phyloP scores from a whole-genome alignment of 2,888 invertebrate genomes.

The Hemaris fuciformis region DNA sequence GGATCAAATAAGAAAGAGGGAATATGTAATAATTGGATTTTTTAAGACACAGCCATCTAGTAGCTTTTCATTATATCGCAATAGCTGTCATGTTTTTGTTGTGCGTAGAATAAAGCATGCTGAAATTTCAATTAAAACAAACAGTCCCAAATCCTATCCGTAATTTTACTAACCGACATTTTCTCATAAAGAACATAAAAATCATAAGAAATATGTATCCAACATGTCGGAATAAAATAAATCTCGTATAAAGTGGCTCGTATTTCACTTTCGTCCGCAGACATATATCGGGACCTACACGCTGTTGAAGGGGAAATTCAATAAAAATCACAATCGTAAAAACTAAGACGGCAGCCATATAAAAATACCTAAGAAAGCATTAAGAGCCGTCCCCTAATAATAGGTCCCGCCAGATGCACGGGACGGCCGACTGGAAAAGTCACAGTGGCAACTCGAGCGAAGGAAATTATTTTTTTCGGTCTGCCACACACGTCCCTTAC shows the following conservation, averaged over 20 bases:
- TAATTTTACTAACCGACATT: constrained; percentile 22
- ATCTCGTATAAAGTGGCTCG: constrained; percentile 68
- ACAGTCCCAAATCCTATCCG: background rate
- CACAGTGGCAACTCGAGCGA: constrained; percentile 77
- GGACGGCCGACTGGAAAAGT: constrained; percentile 79
- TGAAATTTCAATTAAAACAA: no score
- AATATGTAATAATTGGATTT: no score
- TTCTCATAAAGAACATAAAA: constrained; percentile 49
- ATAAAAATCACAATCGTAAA: constrained; percentile 81
- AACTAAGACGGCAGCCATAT: constrained; percentile 75
- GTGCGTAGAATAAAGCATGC: no score
- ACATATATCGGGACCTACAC: constrained; percentile 53
- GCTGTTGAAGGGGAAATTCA: constrained; percentile 63
- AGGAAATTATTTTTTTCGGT: constrained; percentile 80
- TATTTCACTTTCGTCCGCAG: constrained; percentile 74
- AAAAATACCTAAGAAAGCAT: constrained; percentile 79
- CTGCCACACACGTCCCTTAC: constrained; percentile 79
- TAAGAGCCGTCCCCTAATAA: constrained; percentile 79
- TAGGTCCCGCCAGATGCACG: constrained; percentile 80
- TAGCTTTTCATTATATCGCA: no score
- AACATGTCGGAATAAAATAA: constrained; percentile 72
- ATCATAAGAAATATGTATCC: constrained; percentile 49
- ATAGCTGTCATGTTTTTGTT: no score
- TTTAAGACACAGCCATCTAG: no score
- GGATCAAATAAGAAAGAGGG: no score